Evolutionary conservation across 2,797 vertebrate species (phyloP), one percentile per base, ranked within the genome.

Genomic region (Uromys caudimaculatus): DNA sequence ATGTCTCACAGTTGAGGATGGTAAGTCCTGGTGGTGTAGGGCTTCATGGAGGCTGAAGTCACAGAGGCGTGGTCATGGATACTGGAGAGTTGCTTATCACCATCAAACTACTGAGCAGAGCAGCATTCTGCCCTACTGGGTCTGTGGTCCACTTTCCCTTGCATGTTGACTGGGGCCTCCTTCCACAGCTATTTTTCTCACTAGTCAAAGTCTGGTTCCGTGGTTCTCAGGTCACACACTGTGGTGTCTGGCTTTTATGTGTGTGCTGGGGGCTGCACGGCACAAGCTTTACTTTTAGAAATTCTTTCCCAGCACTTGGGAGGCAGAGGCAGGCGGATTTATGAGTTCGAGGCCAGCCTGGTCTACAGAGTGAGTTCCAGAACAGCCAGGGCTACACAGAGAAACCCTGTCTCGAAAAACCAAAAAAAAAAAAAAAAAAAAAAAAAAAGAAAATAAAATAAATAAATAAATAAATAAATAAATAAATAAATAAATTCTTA

Each of bases 1-100:
- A 3, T 4, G 19, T 32, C 60, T 32, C 60, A 21, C 12, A 1
- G 0, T 64, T 47, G 11, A 73, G 50, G 44, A 1, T 4, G 24
- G 13, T 38, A 0, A 0, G 44, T 44, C 16, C 5, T 8, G 8
- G 21, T 41, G 60, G 44, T 41, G 16, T 0, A 1, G 12, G 71
- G 35, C 8, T 12, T 14, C 5, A 1, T 17, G 19, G 44, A 82
- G 52, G 14, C 14, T 6, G 6, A 13, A 21, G 52, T 58, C 44
- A 16, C 8, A 19, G 41, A 35, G 17, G 14, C 47, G 0, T 4
- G 56, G 38, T 14, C 19, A 1, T 32, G 60, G 67, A 24, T 0
- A 2, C 35, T 1, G 3, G 64, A 87, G 69, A 23, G 9, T 41
- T 1, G 0, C 4, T 77, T 84, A 52, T 69, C 7, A 19, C 24